phyloP scores from a whole-genome alignment of 2,113 vertebrate species.

The Artemisiospiza belli region DNA sequence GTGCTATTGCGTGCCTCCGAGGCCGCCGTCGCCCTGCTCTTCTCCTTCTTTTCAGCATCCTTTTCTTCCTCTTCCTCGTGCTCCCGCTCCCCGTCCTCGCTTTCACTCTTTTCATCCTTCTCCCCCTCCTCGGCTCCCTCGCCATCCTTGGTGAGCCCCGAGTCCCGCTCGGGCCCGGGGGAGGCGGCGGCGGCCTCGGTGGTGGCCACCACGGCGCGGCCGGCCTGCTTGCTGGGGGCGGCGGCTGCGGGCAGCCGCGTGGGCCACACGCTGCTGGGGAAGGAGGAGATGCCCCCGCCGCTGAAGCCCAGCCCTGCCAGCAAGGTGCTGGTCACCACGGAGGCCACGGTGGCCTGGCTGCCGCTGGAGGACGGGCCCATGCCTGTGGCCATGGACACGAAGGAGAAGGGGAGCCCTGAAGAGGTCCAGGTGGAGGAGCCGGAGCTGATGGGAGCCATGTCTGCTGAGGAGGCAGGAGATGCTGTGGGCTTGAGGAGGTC shows the following conservation, averaged over 20 bases:
- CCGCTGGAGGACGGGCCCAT: conserved; percentile 94
- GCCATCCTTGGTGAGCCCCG: conserved; percentile 41
- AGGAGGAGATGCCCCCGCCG: conserved; percentile 90
- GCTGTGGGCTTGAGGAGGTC: conserved; percentile 84
- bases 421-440: conserved; percentile 98
- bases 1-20: conserved; percentile 3
- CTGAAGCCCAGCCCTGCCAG: conserved; percentile 93
- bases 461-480: conserved; percentile 92
- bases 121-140: conserved; percentile 79
- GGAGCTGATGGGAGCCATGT: conserved; percentile 98
- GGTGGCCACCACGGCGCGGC: conserved; percentile 70
- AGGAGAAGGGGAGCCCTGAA: conserved; percentile 94
- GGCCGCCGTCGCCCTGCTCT: conserved; percentile 33
- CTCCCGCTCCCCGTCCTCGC: conserved; percentile 79
- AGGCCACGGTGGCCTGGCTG: conserved; percentile 93
- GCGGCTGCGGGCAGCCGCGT: conserved; percentile 73
- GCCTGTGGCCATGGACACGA: conserved; percentile 96
- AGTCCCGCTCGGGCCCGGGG: conserved; percentile 74
- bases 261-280: conserved; percentile 94
- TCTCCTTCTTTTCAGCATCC: conserved; percentile 78
- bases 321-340: conserved; percentile 93
- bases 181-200: conserved; percentile 72
- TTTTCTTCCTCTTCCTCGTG: conserved; percentile 84
- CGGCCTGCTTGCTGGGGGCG: conserved; percentile 70
- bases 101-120: conserved; percentile 81